A percentile compares a stretch with the other conserved stretches of the same genome.
phyloP scores from a whole-genome alignment of 2,113 vertebrate species.

The Rhinichthys klamathensis region DNA sequence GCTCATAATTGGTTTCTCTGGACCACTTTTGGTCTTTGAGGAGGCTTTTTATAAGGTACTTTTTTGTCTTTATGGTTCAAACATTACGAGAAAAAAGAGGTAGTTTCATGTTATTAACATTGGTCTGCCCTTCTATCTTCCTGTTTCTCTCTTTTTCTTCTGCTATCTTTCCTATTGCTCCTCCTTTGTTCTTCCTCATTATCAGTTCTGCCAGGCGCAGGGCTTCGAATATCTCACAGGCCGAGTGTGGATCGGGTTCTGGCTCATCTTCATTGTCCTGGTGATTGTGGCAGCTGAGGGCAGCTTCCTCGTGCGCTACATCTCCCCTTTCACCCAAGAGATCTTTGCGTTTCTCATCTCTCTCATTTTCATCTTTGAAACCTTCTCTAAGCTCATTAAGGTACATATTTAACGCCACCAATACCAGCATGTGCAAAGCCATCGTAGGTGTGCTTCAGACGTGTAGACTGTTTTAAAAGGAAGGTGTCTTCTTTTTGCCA shows the following conservation, averaged over 20 bases:
- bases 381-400: slow-evolving; percentile 94
- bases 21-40: slow-evolving; percentile 95
- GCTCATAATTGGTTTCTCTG: slow-evolving; percentile 96
- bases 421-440: neutral
- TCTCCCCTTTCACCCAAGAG: slow-evolving; percentile 98
- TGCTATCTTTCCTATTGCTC: neutral
- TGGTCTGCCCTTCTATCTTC: neutral
- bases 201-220: slow-evolving; percentile 91
- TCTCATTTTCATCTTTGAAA: slow-evolving; percentile 98
- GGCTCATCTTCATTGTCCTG: slow-evolving; percentile 94
- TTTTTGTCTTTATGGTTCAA: neutral
- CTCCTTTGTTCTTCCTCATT: neutral
- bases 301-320: slow-evolving; percentile 96
- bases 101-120: neutral
- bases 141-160: neutral
- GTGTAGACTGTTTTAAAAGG: neutral
- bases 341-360: slow-evolving; percentile 99
- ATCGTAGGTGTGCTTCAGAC: neutral
- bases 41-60: slow-evolving; percentile 95
- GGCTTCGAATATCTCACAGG: slow-evolving; percentile 93
- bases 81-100: neutral
- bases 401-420: slow-evolving; percentile 64
- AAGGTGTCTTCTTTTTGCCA: neutral
- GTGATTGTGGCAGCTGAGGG: slow-evolving; percentile 93
- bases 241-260: slow-evolving; percentile 97